Percentiles rank a stretch among this genome's conserved stretches.
Conservation (phyloP, 2,113 vertebrate species). For the Chloroceryle aenea region DNA sequence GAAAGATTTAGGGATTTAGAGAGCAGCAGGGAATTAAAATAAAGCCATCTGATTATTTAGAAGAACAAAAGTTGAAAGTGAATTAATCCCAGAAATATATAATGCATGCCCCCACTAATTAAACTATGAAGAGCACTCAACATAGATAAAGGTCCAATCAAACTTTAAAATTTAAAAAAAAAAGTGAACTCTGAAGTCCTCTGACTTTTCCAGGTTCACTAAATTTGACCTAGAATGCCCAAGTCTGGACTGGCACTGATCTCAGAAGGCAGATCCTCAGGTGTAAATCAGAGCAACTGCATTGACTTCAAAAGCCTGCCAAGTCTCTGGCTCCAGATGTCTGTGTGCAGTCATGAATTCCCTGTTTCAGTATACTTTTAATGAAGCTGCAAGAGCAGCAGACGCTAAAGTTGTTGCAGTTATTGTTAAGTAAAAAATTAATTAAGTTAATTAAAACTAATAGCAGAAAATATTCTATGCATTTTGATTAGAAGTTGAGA, state of each 20-base stretch:
- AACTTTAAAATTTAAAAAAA: slow-evolving; percentile 4
- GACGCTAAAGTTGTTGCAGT: background rate
- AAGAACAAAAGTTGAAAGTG: slow-evolving; percentile 24
- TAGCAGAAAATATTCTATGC: background rate
- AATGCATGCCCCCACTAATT: background rate
- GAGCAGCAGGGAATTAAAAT: slow-evolving; percentile 31
- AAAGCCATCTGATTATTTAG: slow-evolving; percentile 38
- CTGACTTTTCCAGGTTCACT: slow-evolving; percentile 7
- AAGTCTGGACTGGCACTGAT: slow-evolving; percentile 14
- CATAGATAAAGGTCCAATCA: slow-evolving; percentile 11
- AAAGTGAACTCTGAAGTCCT: background rate
- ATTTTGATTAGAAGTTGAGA: slow-evolving; percentile 17
- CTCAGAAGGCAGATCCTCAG: slow-evolving; percentile 10
- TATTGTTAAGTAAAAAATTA: background rate
- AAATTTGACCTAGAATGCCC: background rate
- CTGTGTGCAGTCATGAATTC: background rate
- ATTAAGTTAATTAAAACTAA: slow-evolving; percentile 8
- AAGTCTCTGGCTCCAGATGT: background rate
- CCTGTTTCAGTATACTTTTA: background rate
- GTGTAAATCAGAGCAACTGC: slow-evolving; percentile 37
- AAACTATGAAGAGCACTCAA: background rate
- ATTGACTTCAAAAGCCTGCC: background rate
- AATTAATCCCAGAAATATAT: slow-evolving; percentile 28
- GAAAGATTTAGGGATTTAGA: slow-evolving; percentile 40
- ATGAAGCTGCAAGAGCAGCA: background rate